phyloP scores from a whole-genome alignment of 64 coral and sea anemone genomes.

The Cladopsammia gracilis region DNA sequence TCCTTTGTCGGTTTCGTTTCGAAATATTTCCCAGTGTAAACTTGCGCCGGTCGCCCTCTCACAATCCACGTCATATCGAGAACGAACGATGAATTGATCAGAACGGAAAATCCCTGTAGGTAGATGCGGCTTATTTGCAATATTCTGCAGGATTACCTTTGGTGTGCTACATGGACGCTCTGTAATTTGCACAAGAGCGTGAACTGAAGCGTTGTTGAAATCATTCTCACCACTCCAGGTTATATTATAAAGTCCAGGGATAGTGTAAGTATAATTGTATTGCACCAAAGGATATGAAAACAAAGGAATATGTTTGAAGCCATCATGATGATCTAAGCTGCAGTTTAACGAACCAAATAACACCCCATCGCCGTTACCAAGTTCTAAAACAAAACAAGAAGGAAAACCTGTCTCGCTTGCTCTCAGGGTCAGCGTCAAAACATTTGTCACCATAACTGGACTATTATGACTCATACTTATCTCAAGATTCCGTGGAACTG shows the following conservation, averaged over 20 bases:
- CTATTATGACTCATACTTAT: slow-evolving; percentile 59
- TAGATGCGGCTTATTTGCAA: slow-evolving; percentile 1
- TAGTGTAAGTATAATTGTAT: slow-evolving; percentile 43
- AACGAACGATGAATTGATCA: slow-evolving; percentile 14
- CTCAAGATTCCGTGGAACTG: slow-evolving; percentile 29
- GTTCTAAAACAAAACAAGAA: slow-evolving; percentile 77
- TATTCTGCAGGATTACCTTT: neutral
- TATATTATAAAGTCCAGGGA: neutral
- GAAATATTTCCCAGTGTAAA: slow-evolving; percentile 40
- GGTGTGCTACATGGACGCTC: slow-evolving; percentile 26
- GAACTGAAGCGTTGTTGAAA: slow-evolving; percentile 3
- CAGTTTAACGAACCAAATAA: slow-evolving; percentile 35
- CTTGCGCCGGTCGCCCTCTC: slow-evolving; percentile 21
- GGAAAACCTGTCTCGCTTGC: slow-evolving; percentile 20
- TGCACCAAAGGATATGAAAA: slow-evolving; percentile 1
- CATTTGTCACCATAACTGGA: slow-evolving; percentile 17
- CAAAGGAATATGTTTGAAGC: neutral
- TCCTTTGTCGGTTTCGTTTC: slow-evolving; percentile 20
- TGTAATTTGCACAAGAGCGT: slow-evolving; percentile 6
- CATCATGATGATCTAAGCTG: neutral
- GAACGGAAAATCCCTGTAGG: slow-evolving; percentile 39
- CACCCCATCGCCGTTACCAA: slow-evolving; percentile 42
- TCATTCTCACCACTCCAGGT: slow-evolving; percentile 21
- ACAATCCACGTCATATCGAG: slow-evolving; percentile 36
- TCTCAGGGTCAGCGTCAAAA: slow-evolving; percentile 27